Evolutionary conservation across 2,888 invertebrate species (phyloP).

Genomic region (Sarcophaga carnaria): DNA sequence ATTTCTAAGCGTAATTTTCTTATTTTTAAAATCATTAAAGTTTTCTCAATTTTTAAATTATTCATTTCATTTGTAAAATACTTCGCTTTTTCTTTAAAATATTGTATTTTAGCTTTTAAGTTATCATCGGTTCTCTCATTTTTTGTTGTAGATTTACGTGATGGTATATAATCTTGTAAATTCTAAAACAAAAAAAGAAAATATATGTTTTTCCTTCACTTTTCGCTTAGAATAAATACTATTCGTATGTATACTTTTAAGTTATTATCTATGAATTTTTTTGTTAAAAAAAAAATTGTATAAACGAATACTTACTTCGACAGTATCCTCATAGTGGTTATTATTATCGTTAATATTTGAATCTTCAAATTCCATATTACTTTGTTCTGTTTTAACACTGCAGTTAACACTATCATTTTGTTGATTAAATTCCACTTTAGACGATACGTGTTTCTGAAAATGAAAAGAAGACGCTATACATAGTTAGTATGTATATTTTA

Average conservation of each 20-base stretch:
- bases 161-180: conserved; percentile 42
- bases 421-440: not conserved
- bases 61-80: conserved; percentile 65
- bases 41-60: conserved; percentile 63
- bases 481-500: too few species aligned
- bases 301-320: conserved; percentile 36
- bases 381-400: conserved; percentile 39
- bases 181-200: conserved; percentile 61
- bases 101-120: conserved; percentile 66
- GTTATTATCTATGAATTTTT: not conserved
- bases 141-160: conserved; percentile 54
- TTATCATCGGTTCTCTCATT: conserved; percentile 52
- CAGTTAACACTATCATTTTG: conserved; percentile 1
- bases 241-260: not conserved
- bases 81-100: conserved; percentile 62
- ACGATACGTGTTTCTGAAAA: not conserved
- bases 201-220: not conserved
- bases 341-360: conserved; percentile 32
- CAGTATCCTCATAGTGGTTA: conserved; percentile 37
- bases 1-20: conserved; percentile 67
- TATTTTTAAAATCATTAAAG: conserved; percentile 65
- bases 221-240: not conserved
- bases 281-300: not conserved
- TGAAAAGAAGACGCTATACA: not conserved
- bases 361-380: conserved; percentile 39